phyloP scores from a whole-genome alignment of 2,888 invertebrate genomes.

The Anagyrus pseudococci region DNA sequence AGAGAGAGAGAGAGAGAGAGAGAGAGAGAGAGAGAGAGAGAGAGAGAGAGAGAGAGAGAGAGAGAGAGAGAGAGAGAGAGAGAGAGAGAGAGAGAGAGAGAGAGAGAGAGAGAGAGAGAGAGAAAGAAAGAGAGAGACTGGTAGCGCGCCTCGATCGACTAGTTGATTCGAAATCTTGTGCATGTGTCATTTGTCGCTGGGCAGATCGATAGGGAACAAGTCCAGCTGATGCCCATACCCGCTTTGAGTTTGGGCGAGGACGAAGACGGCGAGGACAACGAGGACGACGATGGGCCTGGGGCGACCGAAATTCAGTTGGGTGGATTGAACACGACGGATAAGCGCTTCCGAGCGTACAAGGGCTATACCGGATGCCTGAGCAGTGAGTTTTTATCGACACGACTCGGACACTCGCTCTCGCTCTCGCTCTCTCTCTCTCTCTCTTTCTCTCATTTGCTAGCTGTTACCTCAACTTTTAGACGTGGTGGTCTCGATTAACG shows the following conservation, averaged over 20 bases:
- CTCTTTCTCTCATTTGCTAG: too few relatives aligned
- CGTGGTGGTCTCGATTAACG: constrained; percentile 84
- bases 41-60: neutral
- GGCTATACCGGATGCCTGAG: constrained; percentile 90
- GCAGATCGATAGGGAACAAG: constrained; percentile 78
- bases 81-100: too few relatives aligned
- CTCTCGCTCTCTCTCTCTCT: too few relatives aligned
- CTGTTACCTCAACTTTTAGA: constrained; percentile 67
- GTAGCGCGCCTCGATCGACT: too few relatives aligned
- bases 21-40: neutral
- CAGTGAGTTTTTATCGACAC: constrained; percentile 69
- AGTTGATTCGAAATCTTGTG: neutral
- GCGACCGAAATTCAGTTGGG: constrained; percentile 87
- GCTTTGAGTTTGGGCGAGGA: constrained; percentile 73
- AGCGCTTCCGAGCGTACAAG: constrained; percentile 81
- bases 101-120: too few relatives aligned
- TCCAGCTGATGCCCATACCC: constrained; percentile 73
- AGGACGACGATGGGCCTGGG: constrained; percentile 58
- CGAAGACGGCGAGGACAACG: constrained; percentile 47
- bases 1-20: neutral
- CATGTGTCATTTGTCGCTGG: neutral
- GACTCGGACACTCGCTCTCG: too few relatives aligned
- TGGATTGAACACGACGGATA: constrained; percentile 84
- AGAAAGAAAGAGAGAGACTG: too few relatives aligned
- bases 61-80: neutral